Conservation (phyloP, 2,113 vertebrate genomes). For the Seriola rivoliana region DNA sequence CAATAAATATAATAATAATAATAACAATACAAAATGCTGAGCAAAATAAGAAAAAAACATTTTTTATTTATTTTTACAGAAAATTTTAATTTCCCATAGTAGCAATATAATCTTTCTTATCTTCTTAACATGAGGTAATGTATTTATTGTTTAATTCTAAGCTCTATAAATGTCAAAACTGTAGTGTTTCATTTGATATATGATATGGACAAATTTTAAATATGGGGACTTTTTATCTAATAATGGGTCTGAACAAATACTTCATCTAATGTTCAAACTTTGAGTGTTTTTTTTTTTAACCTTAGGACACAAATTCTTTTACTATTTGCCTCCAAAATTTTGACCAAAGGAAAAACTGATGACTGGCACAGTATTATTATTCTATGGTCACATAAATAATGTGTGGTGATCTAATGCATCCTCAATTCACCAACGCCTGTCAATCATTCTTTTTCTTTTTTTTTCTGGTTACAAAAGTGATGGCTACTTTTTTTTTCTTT, state of each 20-base stretch:
- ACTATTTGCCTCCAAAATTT: background rate
- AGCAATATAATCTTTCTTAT: background rate
- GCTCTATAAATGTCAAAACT: background rate
- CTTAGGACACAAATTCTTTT: background rate
- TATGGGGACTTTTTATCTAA: background rate
- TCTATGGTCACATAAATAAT: background rate
- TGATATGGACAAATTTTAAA: background rate
- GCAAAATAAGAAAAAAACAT: too few relatives aligned
- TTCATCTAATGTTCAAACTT: background rate
- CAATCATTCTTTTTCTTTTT: background rate
- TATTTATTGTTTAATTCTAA: background rate
- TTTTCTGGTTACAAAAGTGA: background rate
- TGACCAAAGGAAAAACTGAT: background rate
- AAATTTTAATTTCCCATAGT: background rate
- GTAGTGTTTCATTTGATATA: background rate
- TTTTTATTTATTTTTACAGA: background rate
- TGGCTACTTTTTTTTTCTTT: background rate
- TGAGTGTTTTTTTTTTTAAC: background rate
- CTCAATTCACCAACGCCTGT: background rate
- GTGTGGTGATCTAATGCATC: background rate
- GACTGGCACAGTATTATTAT: background rate
- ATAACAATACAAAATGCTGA: background rate
- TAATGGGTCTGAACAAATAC: background rate
- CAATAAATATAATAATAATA: background rate
- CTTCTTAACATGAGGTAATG: background rate